Evolutionary conservation across 2,888 invertebrate species (phyloP).

Genomic region (Pyrrhia umbra): DNA sequence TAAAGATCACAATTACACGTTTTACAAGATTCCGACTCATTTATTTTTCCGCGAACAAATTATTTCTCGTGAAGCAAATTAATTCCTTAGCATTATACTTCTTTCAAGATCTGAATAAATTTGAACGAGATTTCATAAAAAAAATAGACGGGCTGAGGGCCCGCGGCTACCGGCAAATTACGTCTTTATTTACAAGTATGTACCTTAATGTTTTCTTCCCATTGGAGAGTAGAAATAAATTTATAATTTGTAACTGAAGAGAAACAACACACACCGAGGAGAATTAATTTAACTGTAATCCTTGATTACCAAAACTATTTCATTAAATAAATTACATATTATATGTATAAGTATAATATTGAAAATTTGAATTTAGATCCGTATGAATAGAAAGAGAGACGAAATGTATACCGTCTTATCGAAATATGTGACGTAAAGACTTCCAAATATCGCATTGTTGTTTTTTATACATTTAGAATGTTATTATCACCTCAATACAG

Average conservation of each 20-base stretch:
- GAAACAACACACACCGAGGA: slow-evolving; percentile 1
- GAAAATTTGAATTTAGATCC: too few relatives aligned
- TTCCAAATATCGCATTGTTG: too few relatives aligned
- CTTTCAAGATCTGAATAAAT: slow-evolving; percentile 87
- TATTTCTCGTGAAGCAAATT: slow-evolving; percentile 86
- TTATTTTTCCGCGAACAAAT: slow-evolving; percentile 82
- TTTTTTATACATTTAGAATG: too few relatives aligned
- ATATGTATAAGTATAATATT: too few relatives aligned
- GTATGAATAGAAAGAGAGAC: too few relatives aligned
- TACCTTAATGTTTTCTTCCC: slow-evolving; percentile 74
- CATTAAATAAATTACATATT: too few relatives aligned
- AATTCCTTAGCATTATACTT: slow-evolving; percentile 87
- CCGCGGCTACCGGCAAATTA: slow-evolving; percentile 87
- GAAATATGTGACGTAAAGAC: too few relatives aligned
- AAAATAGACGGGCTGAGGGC: slow-evolving; percentile 82
- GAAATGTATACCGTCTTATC: too few relatives aligned
- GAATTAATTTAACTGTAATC: not conserved
- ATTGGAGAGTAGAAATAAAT: slow-evolving; percentile 62
- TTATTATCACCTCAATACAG: too few relatives aligned
- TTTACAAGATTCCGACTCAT: slow-evolving; percentile 84
- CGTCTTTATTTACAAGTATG: slow-evolving; percentile 85
- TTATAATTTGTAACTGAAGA: slow-evolving; percentile 30
- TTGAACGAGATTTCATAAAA: slow-evolving; percentile 85
- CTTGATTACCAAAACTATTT: not conserved
- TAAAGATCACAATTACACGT: slow-evolving; percentile 85